Evolutionary conservation across 2,888 invertebrate genomes (phyloP).

Genomic region (Drosophila mimica): DNA sequence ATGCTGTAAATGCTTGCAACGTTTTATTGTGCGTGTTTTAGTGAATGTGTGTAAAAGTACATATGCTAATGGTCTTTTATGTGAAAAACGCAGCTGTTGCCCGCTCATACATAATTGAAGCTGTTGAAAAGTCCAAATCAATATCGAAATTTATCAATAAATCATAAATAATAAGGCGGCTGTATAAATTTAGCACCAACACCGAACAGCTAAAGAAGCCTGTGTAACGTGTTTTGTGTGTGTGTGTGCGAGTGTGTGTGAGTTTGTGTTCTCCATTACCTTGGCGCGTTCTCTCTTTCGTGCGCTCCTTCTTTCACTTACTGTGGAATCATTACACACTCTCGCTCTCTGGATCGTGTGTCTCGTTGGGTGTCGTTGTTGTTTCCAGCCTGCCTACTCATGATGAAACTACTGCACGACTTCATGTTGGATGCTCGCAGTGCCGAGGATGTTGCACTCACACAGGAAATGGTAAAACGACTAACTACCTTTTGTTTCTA

Average conservation of each 20-base stretch:
- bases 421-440: conserved; percentile 85
- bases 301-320: conserved; percentile 31
- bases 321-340: conserved; percentile 21
- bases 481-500: conserved; percentile 6
- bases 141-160: conserved; percentile 63
- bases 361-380: conserved; percentile 19
- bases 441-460: conserved; percentile 83
- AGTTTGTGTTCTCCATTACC: conserved; percentile 20
- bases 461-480: conserved; percentile 84
- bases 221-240: conserved; percentile 59
- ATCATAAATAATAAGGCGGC: conserved; percentile 53
- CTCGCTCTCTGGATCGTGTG: conserved; percentile 52
- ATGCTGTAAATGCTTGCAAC: conserved; percentile 36
- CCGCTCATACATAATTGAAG: conserved; percentile 38
- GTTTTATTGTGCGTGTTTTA: conserved; percentile 17
- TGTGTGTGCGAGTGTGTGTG: conserved; percentile 10
- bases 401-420: conserved; percentile 85
- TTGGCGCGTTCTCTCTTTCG: conserved; percentile 33
- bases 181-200: conserved; percentile 45
- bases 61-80: conserved; percentile 16
- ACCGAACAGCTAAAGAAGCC: conserved; percentile 20
- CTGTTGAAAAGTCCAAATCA: conserved; percentile 58
- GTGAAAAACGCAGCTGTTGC: conserved; percentile 56
- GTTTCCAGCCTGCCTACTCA: conserved; percentile 64
- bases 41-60: conserved; percentile 9